These are phyloP conservation scores for Penaeus chinensis DNA, from an alignment of 1,140 invertebrate species.

Conservation along the genomic window DNA sequence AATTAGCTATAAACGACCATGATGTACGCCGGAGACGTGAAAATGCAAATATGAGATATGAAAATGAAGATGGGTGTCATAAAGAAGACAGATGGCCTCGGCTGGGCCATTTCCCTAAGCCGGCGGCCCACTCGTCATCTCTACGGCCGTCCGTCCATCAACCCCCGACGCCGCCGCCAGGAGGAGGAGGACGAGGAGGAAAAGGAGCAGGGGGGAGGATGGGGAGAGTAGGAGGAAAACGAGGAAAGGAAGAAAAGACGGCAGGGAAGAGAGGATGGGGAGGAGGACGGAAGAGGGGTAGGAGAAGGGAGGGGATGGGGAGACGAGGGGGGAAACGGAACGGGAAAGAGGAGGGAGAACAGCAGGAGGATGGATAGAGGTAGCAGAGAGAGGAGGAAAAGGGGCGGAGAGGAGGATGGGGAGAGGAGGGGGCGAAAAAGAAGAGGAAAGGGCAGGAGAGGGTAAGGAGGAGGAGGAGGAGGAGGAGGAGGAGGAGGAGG, in stretches of 20 bases:
- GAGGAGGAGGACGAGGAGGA: constrained; percentile 69
- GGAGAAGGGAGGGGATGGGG: background rate
- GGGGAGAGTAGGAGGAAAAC: constrained; percentile 10
- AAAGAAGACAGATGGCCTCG: constrained; percentile 82
- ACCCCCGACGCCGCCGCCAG: constrained; percentile 42
- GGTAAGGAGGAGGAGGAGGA: no score
- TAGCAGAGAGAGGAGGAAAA: background rate
- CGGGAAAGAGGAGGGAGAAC: background rate
- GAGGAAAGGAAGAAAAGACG: background rate
- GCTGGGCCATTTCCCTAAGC: constrained; percentile 80
- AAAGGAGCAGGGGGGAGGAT: constrained; percentile 66
- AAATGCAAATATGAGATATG: constrained; percentile 83
- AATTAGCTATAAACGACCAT: constrained; percentile 78
- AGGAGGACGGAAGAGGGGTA: background rate
- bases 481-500: no score
- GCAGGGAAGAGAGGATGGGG: background rate
- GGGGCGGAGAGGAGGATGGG: no score
- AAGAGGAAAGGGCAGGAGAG: no score
- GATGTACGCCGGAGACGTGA: constrained; percentile 73
- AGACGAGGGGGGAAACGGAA: background rate
- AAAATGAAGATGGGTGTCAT: constrained; percentile 83
- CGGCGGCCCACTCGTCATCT: constrained; percentile 74
- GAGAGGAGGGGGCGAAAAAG: no score
- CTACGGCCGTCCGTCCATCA: constrained; percentile 77
- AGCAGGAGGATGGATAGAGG: constrained; percentile 18